phyloP scores from a whole-genome alignment of 64 coral and sea anemone genomes.

The Montipora foliosa region DNA sequence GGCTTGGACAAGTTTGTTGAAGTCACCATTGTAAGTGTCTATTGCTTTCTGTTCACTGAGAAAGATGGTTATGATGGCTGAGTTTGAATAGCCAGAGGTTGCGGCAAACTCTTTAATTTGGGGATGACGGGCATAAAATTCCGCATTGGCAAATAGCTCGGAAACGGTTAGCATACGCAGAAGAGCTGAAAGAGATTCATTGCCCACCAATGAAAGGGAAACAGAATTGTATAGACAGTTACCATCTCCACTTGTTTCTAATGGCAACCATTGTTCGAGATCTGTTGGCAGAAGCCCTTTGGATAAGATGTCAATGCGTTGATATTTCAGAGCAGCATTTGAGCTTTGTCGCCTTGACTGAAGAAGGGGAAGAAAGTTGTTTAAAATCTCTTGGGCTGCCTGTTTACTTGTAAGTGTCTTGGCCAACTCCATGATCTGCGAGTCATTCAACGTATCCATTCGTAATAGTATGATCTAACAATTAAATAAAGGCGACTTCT shows the following conservation, averaged over 20 bases:
- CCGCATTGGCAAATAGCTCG: constrained; percentile 39
- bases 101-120: constrained; percentile 30
- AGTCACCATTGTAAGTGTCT: constrained; percentile 32
- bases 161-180: constrained; percentile 32
- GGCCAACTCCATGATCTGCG: neutral
- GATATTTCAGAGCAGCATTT: neutral
- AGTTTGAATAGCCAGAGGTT: constrained; percentile 4
- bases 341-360: neutral
- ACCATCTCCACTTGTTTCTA: constrained; percentile 27
- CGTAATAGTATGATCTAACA: too few relatives aligned
- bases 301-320: neutral
- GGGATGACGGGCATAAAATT: constrained; percentile 52
- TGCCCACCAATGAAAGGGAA: constrained; percentile 18
- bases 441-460: too few relatives aligned
- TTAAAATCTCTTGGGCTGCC: neutral
- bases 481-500: too few relatives aligned
- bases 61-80: constrained; percentile 20
- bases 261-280: constrained; percentile 9
- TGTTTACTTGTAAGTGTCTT: neutral
- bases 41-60: constrained; percentile 33
- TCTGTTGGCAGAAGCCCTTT: constrained; percentile 8
- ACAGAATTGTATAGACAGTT: constrained; percentile 58
- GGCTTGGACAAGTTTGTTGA: constrained; percentile 3
- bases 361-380: neutral
- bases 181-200: constrained; percentile 27